These are phyloP conservation scores for Hirtodrosophila histrioides DNA, from an alignment of 2,888 invertebrate genomes.

Conservation along the genomic window DNA sequence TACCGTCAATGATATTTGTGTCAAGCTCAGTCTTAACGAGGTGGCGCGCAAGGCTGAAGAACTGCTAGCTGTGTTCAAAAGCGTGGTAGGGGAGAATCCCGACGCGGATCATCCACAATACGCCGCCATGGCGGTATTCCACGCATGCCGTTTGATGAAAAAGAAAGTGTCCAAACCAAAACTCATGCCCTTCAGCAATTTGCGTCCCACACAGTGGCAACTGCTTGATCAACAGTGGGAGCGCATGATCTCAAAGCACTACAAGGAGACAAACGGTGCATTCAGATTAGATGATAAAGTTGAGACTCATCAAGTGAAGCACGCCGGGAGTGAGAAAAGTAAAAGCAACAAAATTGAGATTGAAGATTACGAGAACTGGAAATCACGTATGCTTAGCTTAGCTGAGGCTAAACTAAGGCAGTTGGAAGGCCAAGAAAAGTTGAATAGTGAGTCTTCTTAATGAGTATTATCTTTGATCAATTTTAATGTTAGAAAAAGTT, in stretches of 20 bases:
- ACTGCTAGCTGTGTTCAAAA: constrained; percentile 86
- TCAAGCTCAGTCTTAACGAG: constrained; percentile 85
- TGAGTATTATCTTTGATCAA: too few species aligned
- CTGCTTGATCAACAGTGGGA: constrained; percentile 87
- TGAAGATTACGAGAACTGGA: constrained; percentile 88
- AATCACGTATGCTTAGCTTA: constrained; percentile 85
- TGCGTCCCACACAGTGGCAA: constrained; percentile 87
- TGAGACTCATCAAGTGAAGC: constrained; percentile 45
- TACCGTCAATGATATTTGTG: constrained; percentile 86
- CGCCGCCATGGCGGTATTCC: constrained; percentile 87
- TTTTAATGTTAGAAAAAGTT: too few species aligned
- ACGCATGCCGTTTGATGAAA: constrained; percentile 87
- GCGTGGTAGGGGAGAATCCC: constrained; percentile 79
- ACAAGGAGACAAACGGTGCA: constrained; percentile 34
- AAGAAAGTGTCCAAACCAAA: constrained; percentile 86
- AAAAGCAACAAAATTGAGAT: constrained; percentile 50
- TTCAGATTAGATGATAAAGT: constrained; percentile 42
- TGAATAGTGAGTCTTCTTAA: not conserved
- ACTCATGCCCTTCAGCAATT: constrained; percentile 86
- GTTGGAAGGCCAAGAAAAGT: constrained; percentile 8
- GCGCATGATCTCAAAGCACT: constrained; percentile 81
- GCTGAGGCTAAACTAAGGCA: constrained; percentile 83
- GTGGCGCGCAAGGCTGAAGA: constrained; percentile 85
- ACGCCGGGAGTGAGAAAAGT: constrained; percentile 1
- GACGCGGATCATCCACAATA: constrained; percentile 88